Conservation (phyloP, 2,113 vertebrate genomes). For the Aldabrachelys gigantea region DNA sequence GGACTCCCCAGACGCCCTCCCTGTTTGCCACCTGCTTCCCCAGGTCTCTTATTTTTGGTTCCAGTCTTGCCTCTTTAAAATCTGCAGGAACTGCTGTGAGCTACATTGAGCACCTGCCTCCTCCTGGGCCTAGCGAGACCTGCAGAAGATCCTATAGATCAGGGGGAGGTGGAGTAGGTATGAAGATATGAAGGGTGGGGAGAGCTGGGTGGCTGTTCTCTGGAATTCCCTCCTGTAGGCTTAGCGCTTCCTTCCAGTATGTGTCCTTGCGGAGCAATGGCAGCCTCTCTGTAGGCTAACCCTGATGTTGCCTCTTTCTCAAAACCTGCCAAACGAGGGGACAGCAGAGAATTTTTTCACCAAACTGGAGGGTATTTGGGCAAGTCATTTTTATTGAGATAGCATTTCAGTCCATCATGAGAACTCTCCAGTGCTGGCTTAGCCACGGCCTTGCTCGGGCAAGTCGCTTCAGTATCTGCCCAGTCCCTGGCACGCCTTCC, state of each 20-base stretch:
- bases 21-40: too few species aligned
- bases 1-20: background rate
- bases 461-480: background rate
- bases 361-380: background rate
- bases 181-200: background rate
- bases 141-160: background rate
- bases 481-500: background rate
- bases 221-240: background rate
- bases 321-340: background rate
- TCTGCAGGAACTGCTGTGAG: background rate
- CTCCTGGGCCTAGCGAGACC: too few species aligned
- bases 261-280: background rate
- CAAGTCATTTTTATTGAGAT: background rate
- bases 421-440: background rate
- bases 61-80: background rate
- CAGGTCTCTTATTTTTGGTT: background rate
- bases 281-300: background rate
- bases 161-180: too few species aligned
- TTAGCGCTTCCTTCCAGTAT: too few species aligned
- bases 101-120: background rate
- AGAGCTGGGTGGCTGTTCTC: background rate
- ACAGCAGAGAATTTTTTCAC: background rate
- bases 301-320: background rate
- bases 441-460: background rate
- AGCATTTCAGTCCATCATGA: background rate